Percentiles rank a stretch among this genome's conserved stretches.
These are phyloP conservation scores for Zoanthus sociatus DNA, from an alignment of 92 coral and sea anemone genomes.

Conservation along the genomic window DNA sequence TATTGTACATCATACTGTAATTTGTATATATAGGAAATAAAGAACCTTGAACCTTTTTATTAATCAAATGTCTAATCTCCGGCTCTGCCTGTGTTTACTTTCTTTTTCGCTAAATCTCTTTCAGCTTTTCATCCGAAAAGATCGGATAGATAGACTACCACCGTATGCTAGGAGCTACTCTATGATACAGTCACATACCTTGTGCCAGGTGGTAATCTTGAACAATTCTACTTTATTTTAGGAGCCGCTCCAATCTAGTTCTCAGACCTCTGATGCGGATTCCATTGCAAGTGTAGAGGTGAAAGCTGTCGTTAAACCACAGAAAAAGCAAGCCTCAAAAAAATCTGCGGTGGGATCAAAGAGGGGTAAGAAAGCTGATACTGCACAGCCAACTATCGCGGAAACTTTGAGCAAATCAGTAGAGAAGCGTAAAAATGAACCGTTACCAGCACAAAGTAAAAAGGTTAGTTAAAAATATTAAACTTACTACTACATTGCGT, in stretches of 20 bases:
- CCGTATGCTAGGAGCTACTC: too few species aligned
- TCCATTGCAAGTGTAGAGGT: slow-evolving; percentile 22
- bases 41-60: too few species aligned
- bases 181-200: too few species aligned
- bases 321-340: slow-evolving; percentile 13
- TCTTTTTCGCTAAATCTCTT: too few species aligned
- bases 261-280: slow-evolving; percentile 11
- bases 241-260: neutral
- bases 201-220: too few species aligned
- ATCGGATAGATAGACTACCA: too few species aligned
- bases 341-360: neutral
- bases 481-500: too few species aligned
- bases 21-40: too few species aligned
- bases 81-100: too few species aligned
- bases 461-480: slow-evolving; percentile 5
- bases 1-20: too few species aligned
- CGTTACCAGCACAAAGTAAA: neutral
- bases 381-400: slow-evolving; percentile 15
- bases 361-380: slow-evolving; percentile 19
- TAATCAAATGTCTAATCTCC: too few species aligned
- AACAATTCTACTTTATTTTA: neutral
- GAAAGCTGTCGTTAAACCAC: neutral
- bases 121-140: too few species aligned
- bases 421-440: slow-evolving; percentile 8
- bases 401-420: slow-evolving; percentile 4